Evolutionary conservation across 2,888 invertebrate genomes (phyloP), one percentile per base, ranked within the genome.

Genomic region (Hydraecia micacea): DNA sequence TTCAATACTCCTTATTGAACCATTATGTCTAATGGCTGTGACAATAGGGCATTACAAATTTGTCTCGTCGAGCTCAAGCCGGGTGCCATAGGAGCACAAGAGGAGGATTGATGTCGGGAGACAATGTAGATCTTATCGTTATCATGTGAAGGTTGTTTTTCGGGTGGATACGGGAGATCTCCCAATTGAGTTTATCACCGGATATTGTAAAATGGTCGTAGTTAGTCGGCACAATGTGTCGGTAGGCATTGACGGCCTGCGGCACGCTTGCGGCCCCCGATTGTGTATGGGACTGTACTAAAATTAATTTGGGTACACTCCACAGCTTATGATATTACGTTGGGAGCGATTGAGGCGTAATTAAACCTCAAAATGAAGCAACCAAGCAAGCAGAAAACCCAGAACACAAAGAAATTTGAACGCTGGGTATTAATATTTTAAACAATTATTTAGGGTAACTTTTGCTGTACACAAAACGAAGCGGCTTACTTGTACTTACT

Each of bases 41-140:
- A 96, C 96, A 96, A 96, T 96, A 95, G 96, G 93, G 93, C 93
- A 94, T 96, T 94, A 96, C 95, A 95, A 93, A 96, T 96, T 95
- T 95, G 95, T 95, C 94, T 94, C 94, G 92, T 90, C 91, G 91
- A 85, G 84, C 28, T 77, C 55, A 72, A 80, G 62, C 68, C 62
- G 66, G 69, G 84, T 88, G 85, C 88, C 80, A 84, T 80, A 92
- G 84, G 77, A 89, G 81, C 91, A 74, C 83, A 93, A 91, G 87
- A 82, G 84, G 75, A 79, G 66, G 69, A 78, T 32, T 25, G 60
- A 42, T 80, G 81, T 73, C 52, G 74, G 85, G 89, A 92, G 89
- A 92, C 90, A 93, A 93, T 91, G 79, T 95, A 72, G 80, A 78
- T 92, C 93, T 93, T 96, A 94, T 93, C 75, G 85, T 87, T 87